phyloP scores from a whole-genome alignment of 2,888 invertebrate genomes.

The Tipula unca region DNA sequence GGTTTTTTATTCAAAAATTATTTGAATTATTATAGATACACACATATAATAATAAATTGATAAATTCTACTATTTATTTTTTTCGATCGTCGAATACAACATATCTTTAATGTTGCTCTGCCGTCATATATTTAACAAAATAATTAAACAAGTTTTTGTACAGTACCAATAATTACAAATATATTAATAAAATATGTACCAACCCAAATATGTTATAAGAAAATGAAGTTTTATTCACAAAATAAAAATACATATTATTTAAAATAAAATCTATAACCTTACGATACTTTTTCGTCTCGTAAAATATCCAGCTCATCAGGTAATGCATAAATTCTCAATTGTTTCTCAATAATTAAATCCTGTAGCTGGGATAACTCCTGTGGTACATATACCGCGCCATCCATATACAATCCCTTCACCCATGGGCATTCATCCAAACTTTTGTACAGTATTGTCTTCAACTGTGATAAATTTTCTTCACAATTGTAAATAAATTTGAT shows the following conservation, averaged over 20 bases:
- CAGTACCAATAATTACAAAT: no score
- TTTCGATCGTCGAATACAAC: no score
- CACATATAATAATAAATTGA: no score
- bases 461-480: slow-evolving; percentile 34
- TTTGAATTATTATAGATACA: no score
- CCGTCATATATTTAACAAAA: no score
- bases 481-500: slow-evolving; percentile 46
- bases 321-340: slow-evolving; percentile 63
- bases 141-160: no score
- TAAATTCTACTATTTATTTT: no score
- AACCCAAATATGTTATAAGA: no score
- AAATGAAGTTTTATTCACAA: not conserved
- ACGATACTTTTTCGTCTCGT: slow-evolving; percentile 35
- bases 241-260: not conserved
- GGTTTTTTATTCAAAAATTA: no score
- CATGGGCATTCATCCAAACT: slow-evolving; percentile 56
- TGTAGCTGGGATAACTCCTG: slow-evolving; percentile 58
- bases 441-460: slow-evolving; percentile 41
- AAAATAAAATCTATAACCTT: no score
- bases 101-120: no score
- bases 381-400: slow-evolving; percentile 56
- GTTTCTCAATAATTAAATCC: slow-evolving; percentile 66
- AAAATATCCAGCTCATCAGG: slow-evolving; percentile 65
- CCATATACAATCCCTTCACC: slow-evolving; percentile 54
- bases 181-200: no score